These are phyloP conservation scores for Polyommatus iphigenia DNA, from an alignment of 2,888 invertebrate genomes.

Conservation along the genomic window DNA sequence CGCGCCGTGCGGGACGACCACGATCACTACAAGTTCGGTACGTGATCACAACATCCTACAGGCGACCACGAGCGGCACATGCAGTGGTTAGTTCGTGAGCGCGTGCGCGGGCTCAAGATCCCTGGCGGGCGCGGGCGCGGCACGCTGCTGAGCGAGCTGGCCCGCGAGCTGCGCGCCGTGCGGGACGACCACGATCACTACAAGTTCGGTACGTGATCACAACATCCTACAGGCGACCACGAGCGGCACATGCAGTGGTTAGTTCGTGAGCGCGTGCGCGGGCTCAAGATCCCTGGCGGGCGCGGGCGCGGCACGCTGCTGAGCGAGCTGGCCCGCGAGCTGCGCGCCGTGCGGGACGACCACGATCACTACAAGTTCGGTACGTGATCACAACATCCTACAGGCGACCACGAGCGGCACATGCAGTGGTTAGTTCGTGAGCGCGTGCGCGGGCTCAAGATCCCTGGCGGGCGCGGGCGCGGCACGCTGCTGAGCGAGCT, in stretches of 20 bases:
- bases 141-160: constrained; percentile 86
- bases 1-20: constrained; percentile 90
- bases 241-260: constrained; percentile 92
- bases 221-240: constrained; percentile 90
- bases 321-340: too few species aligned
- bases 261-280: constrained; percentile 91
- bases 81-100: constrained; percentile 92
- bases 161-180: constrained; percentile 78
- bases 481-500: constrained; percentile 89
- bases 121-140: constrained; percentile 90
- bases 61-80: constrained; percentile 92
- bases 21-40: constrained; percentile 41
- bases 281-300: constrained; percentile 85
- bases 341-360: too few species aligned
- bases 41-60: constrained; percentile 84
- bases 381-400: constrained; percentile 82
- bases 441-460: constrained; percentile 88
- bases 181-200: constrained; percentile 83
- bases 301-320: too few species aligned
- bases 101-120: constrained; percentile 88
- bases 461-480: constrained; percentile 88
- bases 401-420: constrained; percentile 91
- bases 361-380: too few species aligned
- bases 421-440: constrained; percentile 93
- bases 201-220: constrained; percentile 53